phyloP scores from a whole-genome alignment of 2,888 invertebrate genomes.

The Cephus nigrinus region DNA sequence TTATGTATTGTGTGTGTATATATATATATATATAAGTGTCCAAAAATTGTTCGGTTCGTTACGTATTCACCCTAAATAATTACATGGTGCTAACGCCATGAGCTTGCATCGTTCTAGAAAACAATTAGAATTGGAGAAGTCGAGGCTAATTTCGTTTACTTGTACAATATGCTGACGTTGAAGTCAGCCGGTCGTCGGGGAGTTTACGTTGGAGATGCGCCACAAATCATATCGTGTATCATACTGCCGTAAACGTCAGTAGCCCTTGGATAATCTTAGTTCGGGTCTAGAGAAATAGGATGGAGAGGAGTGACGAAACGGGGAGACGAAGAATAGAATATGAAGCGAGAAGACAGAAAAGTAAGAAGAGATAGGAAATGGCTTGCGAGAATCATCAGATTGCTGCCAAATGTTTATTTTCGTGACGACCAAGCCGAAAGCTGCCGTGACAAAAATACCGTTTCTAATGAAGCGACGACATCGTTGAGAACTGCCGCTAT shows the following conservation, averaged over 20 bases:
- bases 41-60: neutral
- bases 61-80: neutral
- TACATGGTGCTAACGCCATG: neutral
- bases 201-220: conserved; percentile 33
- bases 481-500: neutral
- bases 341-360: conserved; percentile 15
- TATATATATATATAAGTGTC: too few species aligned
- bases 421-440: conserved; percentile 16
- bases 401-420: conserved; percentile 26
- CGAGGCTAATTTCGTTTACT: neutral
- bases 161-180: neutral
- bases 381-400: conserved; percentile 1
- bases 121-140: neutral
- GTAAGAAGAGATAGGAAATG: conserved; percentile 12
- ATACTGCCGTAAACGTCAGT: conserved; percentile 29
- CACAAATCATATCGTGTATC: conserved; percentile 31
- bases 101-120: neutral
- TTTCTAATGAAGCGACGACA: neutral
- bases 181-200: conserved; percentile 15
- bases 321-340: conserved; percentile 16
- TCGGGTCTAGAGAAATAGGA: conserved; percentile 9
- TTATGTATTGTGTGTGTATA: neutral
- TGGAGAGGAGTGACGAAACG: conserved; percentile 8
- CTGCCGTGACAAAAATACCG: neutral
- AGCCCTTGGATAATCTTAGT: conserved; percentile 27